Evolutionary conservation across 2,113 vertebrate species (phyloP).

Genomic region (Leptobrachium ailaonicum): DNA sequence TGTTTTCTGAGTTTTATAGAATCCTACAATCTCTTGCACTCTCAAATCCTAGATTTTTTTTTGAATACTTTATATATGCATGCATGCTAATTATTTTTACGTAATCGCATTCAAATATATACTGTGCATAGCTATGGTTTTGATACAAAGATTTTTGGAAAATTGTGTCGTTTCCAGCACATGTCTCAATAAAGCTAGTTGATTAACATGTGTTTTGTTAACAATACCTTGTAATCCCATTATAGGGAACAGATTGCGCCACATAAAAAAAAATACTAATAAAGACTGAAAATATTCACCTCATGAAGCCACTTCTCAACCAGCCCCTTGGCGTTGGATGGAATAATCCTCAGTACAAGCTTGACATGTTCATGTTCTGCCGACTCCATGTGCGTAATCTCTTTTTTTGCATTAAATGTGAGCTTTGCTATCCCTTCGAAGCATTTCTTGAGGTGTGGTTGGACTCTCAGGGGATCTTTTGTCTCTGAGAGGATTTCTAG

Average conservation of each 20-base stretch:
- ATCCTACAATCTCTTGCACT: too few species aligned
- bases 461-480: constrained; percentile 60
- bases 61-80: too few species aligned
- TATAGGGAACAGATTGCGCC: constrained; percentile 61
- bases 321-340: constrained; percentile 74
- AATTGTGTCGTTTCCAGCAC: too few species aligned
- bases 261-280: constrained; percentile 67
- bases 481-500: constrained; percentile 64
- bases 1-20: too few species aligned
- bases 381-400: constrained; percentile 75
- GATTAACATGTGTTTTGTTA: too few species aligned
- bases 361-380: constrained; percentile 77
- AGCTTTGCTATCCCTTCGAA: constrained; percentile 75
- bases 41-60: too few species aligned
- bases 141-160: too few species aligned
- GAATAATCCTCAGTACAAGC: constrained; percentile 71
- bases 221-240: background rate
- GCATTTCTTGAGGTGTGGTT: constrained; percentile 65
- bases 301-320: constrained; percentile 78
- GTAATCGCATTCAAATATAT: too few species aligned
- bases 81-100: too few species aligned
- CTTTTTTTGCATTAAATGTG: constrained; percentile 72
- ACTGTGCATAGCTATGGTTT: too few species aligned
- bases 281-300: constrained; percentile 76
- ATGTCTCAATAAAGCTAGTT: too few species aligned